These are phyloP conservation scores for Capricornis sumatraensis DNA, from an alignment of 2,113 vertebrate species.

Conservation along the genomic window DNA sequence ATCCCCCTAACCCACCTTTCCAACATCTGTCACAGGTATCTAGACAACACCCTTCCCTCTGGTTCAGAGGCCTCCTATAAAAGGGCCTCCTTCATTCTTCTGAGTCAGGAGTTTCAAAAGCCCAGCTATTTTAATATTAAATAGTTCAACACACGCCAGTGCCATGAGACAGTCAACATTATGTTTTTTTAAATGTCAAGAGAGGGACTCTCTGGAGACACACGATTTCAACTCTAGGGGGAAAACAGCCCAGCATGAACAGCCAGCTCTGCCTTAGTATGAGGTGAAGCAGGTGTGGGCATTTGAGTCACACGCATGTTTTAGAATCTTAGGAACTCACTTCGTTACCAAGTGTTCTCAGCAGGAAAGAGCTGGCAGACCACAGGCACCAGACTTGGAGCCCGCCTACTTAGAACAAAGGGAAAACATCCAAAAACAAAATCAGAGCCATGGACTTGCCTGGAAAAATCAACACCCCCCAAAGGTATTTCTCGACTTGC, in stretches of 20 bases:
- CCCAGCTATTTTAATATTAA: neutral
- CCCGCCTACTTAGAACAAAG: neutral
- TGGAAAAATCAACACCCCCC: constrained; percentile 13
- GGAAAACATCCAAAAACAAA: constrained; percentile 35
- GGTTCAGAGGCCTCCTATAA: neutral
- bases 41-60: neutral
- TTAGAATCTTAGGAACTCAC: neutral
- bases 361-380: constrained; percentile 24
- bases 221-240: neutral
- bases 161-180: neutral
- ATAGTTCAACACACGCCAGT: neutral
- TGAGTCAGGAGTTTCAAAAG: constrained; percentile 4
- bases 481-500: constrained; percentile 26
- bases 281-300: neutral
- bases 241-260: neutral
- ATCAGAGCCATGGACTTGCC: neutral
- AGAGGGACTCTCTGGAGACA: neutral
- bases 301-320: neutral
- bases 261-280: neutral
- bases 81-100: neutral
- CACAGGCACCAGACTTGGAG: neutral
- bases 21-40: neutral
- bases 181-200: neutral
- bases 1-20: neutral
- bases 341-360: neutral